phyloP scores from a whole-genome alignment of 2,113 vertebrate species.

The Corythoichthys intestinalis region DNA sequence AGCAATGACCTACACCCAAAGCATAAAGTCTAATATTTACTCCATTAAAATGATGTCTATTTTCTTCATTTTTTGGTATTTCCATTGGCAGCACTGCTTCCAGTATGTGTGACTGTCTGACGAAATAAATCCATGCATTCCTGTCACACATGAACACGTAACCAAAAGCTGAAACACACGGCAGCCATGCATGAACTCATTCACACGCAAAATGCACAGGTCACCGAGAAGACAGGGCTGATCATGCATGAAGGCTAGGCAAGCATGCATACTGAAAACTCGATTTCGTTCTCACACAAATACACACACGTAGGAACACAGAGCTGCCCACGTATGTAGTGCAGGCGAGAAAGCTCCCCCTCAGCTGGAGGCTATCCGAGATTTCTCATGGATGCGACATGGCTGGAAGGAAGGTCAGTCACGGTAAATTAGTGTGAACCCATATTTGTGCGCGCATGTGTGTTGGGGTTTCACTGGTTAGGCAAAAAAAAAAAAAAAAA shows the following conservation, averaged over 20 bases:
- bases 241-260: constrained; percentile 36
- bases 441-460: not conserved
- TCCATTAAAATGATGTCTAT: not conserved
- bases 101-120: not conserved
- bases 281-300: constrained; percentile 1
- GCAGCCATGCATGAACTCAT: constrained; percentile 37
- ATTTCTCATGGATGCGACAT: constrained; percentile 12
- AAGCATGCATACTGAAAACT: constrained; percentile 1
- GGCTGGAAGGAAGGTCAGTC: constrained; percentile 13
- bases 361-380: not conserved
- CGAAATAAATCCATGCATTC: not conserved
- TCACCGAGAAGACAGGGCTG: not conserved
- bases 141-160: constrained; percentile 13
- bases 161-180: constrained; percentile 18
- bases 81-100: not conserved
- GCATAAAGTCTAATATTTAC: not conserved
- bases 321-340: constrained; percentile 1
- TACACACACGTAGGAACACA: not conserved
- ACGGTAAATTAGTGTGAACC: constrained; percentile 4
- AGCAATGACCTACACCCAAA: too few species aligned
- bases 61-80: not conserved
- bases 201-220: constrained; percentile 27
- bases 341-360: not conserved
- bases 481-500: not conserved
- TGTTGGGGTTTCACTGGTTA: not conserved